Evolutionary conservation across 1,140 invertebrate species (phyloP).

Genomic region (Eurosta solidaginis): DNA sequence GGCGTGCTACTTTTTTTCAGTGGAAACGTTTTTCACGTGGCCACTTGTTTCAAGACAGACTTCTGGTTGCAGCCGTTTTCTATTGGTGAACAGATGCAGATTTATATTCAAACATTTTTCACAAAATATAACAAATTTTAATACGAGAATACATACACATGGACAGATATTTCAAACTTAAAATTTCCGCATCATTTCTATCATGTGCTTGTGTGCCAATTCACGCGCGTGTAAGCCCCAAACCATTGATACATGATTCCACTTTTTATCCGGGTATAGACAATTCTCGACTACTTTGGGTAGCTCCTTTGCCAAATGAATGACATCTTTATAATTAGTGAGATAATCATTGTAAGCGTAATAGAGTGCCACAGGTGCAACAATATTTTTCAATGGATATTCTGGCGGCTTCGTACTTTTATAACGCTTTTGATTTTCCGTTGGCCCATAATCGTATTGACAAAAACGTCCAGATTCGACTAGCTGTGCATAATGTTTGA

Average conservation of each 20-base stretch:
- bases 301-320: slow-evolving; percentile 63
- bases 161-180: background rate
- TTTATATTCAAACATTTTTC: too few species aligned
- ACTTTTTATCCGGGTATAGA: slow-evolving; percentile 58
- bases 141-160: background rate
- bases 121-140: too few species aligned
- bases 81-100: too few species aligned
- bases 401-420: slow-evolving; percentile 60
- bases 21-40: too few species aligned
- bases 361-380: slow-evolving; percentile 69
- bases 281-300: slow-evolving; percentile 59
- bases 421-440: slow-evolving; percentile 62
- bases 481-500: slow-evolving; percentile 44
- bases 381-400: slow-evolving; percentile 66
- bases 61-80: too few species aligned
- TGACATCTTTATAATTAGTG: slow-evolving; percentile 64
- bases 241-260: slow-evolving; percentile 67
- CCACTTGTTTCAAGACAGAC: too few species aligned
- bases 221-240: slow-evolving; percentile 66
- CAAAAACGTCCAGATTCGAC: slow-evolving; percentile 42
- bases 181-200: slow-evolving; percentile 46
- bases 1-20: too few species aligned
- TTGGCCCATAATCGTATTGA: slow-evolving; percentile 42
- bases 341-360: slow-evolving; percentile 75
- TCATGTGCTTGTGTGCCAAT: slow-evolving; percentile 62